Base-by-base conservation (phyloP, 2,888 invertebrate species). In the Pristionchus entomophagus region DNA sequence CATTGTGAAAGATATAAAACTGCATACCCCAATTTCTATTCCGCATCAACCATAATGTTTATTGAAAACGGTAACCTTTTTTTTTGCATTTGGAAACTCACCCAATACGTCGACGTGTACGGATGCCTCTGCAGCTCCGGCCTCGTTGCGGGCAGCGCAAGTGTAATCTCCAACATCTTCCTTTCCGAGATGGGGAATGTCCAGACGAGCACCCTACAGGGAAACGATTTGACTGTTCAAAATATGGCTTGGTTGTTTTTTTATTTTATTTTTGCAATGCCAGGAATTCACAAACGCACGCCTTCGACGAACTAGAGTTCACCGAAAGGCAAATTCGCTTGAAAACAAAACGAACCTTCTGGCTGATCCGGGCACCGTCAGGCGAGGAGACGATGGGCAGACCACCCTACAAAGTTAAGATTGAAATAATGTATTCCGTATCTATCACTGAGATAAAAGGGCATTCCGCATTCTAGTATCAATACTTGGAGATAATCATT, bases 81-180 rank as follows among this genome's bases (percentile, higher is more conserved):
- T n/a, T n/a, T n/a, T n/a, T n/a, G n/a, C n/a, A n/a, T n/a, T n/a
- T n/a, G n/a, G n/a, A n/a, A n/a, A n/a, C 94, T 92, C 92, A 96
- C 96, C 95, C 86, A 95, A 93, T 0, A 96, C 95, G 83, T 95
- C 94, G 0, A 96, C 91, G 53, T 94, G 93, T 84, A 95, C 95
- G 53, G 94, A 94, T 85, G 94, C 95, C n/a, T 94, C 93, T 10
- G 93, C 94, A 45, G 94, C 94, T 12, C 96, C 95, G 90, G 95
- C 95, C 59, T 94, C 93, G 90, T 96, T 96, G 78, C 92, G 93
- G 1, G 95, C 95, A 19, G 94, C 89, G 90, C 96, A 96, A 1
- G 94, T 94, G 91, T 95, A 96, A 45, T 95, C 94, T 0, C 96
- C 96, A 65, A 95, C 95, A 92, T 96, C 95, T 8, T 87, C 87